A percentile compares a stretch with the other conserved stretches of the same genome.
These are phyloP conservation scores for Nestor notabilis DNA, from an alignment of 2,113 vertebrate genomes.

Conservation along the genomic window DNA sequence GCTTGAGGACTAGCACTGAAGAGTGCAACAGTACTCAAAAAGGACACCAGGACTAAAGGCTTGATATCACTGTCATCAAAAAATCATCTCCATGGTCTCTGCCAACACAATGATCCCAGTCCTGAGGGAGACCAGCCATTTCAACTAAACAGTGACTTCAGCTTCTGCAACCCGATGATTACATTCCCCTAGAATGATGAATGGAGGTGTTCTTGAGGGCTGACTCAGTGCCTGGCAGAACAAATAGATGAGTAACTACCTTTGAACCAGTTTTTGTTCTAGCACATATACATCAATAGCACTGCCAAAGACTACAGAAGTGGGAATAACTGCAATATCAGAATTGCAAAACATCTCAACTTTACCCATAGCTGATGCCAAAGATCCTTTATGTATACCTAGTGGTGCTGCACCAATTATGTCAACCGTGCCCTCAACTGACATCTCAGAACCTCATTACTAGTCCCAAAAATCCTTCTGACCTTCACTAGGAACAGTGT, in stretches of 20 bases:
- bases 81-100: not conserved
- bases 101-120: not conserved
- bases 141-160: slow-evolving; percentile 28
- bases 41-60: not conserved
- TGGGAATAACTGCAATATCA: not conserved
- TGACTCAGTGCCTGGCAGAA: slow-evolving; percentile 62
- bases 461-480: not conserved
- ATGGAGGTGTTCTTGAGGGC: slow-evolving; percentile 25
- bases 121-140: not conserved
- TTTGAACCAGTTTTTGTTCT: slow-evolving; percentile 50
- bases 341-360: not conserved
- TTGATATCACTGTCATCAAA: not conserved
- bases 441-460: not conserved
- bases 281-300: not conserved
- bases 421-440: not conserved
- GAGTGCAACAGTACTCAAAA: not conserved
- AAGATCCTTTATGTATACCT: not conserved
- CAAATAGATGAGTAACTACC: slow-evolving; percentile 42
- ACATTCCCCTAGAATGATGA: slow-evolving; percentile 26
- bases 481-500: not conserved
- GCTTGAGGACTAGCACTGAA: not conserved
- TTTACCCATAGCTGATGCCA: not conserved
- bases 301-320: slow-evolving; percentile 24
- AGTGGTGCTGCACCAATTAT: not conserved
- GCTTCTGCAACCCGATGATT: not conserved